Evolutionary conservation across 2,113 vertebrate species (phyloP).

Genomic region (Neopipo cinnamomea): DNA sequence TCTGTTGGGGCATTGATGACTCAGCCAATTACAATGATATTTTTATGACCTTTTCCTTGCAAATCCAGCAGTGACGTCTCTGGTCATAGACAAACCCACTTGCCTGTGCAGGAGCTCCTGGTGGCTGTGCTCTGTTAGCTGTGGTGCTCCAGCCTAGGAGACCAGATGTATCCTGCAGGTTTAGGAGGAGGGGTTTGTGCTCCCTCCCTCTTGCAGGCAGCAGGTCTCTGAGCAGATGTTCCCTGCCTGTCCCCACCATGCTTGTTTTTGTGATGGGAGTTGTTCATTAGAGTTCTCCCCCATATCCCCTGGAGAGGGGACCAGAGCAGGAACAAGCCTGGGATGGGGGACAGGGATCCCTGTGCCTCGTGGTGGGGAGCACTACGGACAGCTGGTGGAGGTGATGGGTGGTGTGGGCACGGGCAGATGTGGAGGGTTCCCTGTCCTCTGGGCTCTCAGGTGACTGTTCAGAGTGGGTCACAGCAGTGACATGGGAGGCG

Average conservation of each 20-base stretch:
- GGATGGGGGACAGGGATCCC: neutral
- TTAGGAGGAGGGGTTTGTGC: neutral
- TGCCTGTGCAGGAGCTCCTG: neutral
- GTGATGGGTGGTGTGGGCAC: neutral
- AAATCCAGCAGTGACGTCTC: neutral
- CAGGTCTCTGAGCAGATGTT: neutral
- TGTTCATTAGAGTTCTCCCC: neutral
- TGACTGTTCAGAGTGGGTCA: neutral
- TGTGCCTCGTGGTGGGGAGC: neutral
- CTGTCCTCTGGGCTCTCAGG: neutral
- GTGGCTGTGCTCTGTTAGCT: neutral
- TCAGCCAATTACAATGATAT: neutral
- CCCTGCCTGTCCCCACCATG: neutral
- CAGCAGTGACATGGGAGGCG: neutral
- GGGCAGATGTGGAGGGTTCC: neutral
- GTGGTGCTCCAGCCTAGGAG: neutral
- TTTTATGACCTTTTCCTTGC: conserved; percentile 35
- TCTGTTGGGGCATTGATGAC: neutral
- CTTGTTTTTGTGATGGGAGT: accelerated
- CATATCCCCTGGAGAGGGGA: neutral
- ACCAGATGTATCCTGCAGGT: neutral
- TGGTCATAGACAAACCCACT: neutral
- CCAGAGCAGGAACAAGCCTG: neutral
- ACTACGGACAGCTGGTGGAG: neutral
- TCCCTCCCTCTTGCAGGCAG: neutral